These are phyloP conservation scores for Halcyon malimbica DNA, from an alignment of 2,113 vertebrate genomes.

Conservation along the genomic window DNA sequence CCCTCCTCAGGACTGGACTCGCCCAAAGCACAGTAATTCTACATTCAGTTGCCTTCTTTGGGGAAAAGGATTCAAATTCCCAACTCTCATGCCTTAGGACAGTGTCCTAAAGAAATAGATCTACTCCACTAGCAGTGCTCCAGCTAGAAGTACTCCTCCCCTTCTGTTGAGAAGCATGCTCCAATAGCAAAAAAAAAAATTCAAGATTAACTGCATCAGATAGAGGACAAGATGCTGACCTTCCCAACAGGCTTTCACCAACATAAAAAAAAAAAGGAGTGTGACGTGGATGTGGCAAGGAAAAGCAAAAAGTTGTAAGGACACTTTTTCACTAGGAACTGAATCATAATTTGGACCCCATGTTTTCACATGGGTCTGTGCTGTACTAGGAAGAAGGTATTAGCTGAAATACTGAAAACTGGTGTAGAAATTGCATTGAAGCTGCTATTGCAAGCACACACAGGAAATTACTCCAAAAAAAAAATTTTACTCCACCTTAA, in stretches of 20 bases:
- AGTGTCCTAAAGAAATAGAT: not conserved
- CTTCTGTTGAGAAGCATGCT: not conserved
- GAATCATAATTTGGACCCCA: not conserved
- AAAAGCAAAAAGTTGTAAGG: not conserved
- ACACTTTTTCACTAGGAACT: not conserved
- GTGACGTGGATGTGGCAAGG: not conserved
- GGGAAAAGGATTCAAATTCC: not conserved
- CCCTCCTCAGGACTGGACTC: not conserved
- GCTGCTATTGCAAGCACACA: not conserved
- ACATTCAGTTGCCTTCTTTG: not conserved
- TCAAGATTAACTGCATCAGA: not conserved
- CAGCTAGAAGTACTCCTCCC: not conserved
- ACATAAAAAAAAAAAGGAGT: not conserved
- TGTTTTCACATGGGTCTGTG: not conserved
- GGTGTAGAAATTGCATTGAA: not conserved
- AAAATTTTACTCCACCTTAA: not conserved
- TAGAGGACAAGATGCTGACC: not conserved
- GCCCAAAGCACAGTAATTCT: not conserved
- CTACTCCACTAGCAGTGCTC: not conserved
- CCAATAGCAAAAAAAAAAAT: not conserved
- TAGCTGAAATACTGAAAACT: not conserved
- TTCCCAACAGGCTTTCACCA: not conserved
- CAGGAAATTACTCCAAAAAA: not conserved
- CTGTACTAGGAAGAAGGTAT: not conserved
- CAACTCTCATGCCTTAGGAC: not conserved